These are phyloP conservation scores for Parnassius smintheus DNA, from an alignment of 2,888 invertebrate species.

Conservation along the genomic window DNA sequence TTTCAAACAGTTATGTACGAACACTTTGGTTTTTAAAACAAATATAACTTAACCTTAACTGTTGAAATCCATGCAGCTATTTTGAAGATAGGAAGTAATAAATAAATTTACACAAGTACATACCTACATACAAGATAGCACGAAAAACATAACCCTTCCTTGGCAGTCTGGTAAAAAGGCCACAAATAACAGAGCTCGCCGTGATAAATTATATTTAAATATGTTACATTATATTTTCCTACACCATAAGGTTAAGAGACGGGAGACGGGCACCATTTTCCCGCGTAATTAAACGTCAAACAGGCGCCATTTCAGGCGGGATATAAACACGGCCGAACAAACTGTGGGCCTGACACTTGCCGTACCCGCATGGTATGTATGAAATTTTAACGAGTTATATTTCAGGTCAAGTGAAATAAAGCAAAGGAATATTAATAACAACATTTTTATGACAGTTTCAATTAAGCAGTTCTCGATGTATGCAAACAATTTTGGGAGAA, in stretches of 20 bases:
- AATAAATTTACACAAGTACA: too few species aligned
- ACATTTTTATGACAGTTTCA: constrained; percentile 10
- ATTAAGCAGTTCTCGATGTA: constrained; percentile 17
- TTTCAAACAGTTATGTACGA: too few species aligned
- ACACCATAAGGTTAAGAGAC: constrained; percentile 14
- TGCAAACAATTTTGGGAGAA: neutral
- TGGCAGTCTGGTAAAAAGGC: neutral
- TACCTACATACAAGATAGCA: too few species aligned
- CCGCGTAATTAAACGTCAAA: constrained; percentile 68
- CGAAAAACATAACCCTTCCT: too few species aligned
- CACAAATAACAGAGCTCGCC: neutral
- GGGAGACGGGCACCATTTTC: constrained; percentile 40
- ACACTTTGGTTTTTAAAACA: too few species aligned
- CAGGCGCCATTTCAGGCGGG: constrained; percentile 51
- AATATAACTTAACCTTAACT: too few species aligned
- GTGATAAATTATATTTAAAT: constrained; percentile 15
- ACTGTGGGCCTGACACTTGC: constrained; percentile 35
- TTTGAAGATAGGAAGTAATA: too few species aligned
- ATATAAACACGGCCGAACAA: constrained; percentile 36
- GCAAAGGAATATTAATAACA: constrained; percentile 1
- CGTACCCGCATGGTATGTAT: constrained; percentile 17
- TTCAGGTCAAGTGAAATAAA: constrained; percentile 23
- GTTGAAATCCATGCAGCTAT: too few species aligned
- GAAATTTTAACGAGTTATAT: constrained; percentile 30
- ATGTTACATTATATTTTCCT: constrained; percentile 1